These are phyloP conservation scores for Anarsia innoxiella DNA, from an alignment of 2,888 invertebrate species.

Conservation along the genomic window DNA sequence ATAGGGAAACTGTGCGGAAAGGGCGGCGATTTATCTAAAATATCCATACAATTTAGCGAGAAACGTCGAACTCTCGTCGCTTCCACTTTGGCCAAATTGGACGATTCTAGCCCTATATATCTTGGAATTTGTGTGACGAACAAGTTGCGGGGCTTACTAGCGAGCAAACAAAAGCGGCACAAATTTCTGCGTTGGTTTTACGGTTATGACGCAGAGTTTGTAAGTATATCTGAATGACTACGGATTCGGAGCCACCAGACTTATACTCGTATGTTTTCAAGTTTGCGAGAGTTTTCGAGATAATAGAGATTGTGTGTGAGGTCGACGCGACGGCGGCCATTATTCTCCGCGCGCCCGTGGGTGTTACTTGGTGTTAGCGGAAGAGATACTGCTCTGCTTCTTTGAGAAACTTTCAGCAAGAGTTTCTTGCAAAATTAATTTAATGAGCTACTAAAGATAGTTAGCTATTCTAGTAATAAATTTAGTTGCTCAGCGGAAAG, in stretches of 20 bases:
- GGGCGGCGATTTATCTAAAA: slow-evolving; percentile 69
- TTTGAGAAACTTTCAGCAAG: slow-evolving; percentile 17
- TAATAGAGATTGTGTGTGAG: slow-evolving; percentile 38
- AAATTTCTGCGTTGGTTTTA: slow-evolving; percentile 58
- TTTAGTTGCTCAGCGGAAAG: no score
- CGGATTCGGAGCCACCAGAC: slow-evolving; percentile 31
- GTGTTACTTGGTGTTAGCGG: slow-evolving; percentile 20
- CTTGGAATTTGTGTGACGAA: slow-evolving; percentile 64
- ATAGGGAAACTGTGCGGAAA: slow-evolving; percentile 58
- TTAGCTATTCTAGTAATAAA: no score
- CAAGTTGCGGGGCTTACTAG: slow-evolving; percentile 46
- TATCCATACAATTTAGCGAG: slow-evolving; percentile 66
- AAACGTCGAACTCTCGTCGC: slow-evolving; percentile 63
- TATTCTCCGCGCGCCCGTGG: slow-evolving; percentile 21
- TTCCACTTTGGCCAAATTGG: slow-evolving; percentile 69
- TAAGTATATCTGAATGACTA: slow-evolving; percentile 45
- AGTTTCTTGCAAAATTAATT: slow-evolving; percentile 16
- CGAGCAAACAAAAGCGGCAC: slow-evolving; percentile 53
- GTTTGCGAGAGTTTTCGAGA: slow-evolving; percentile 34
- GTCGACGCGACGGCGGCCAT: slow-evolving; percentile 20
- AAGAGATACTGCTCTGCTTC: slow-evolving; percentile 16
- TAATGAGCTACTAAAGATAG: no score
- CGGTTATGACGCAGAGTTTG: slow-evolving; percentile 53
- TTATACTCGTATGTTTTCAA: slow-evolving; percentile 34
- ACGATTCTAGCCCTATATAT: slow-evolving; percentile 65